phyloP scores from a whole-genome alignment of 2,888 invertebrate genomes.

The Epiblema foenella region DNA sequence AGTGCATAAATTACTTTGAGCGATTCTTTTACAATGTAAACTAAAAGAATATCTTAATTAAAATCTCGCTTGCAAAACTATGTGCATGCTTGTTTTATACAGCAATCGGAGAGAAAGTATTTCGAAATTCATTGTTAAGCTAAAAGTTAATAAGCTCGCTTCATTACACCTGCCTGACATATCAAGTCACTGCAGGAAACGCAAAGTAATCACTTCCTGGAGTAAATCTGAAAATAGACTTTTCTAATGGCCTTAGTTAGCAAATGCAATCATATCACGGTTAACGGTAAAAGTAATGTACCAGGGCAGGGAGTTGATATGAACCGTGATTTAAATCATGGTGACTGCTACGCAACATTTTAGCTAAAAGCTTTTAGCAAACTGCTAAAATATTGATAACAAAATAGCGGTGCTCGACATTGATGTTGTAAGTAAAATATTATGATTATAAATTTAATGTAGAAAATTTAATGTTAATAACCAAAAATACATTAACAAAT shows the following conservation, averaged over 20 bases:
- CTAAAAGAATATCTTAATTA: constrained; percentile 56
- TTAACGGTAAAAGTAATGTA: constrained; percentile 21
- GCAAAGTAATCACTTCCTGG: constrained; percentile 20
- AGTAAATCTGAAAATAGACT: constrained; percentile 7
- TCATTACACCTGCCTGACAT: background rate
- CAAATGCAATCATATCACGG: constrained; percentile 22
- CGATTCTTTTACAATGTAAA: constrained; percentile 53
- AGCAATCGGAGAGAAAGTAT: constrained; percentile 31
- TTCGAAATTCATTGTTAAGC: constrained; percentile 10
- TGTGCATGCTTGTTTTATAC: constrained; percentile 10
- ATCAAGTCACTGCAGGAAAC: constrained; percentile 7
- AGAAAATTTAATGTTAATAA: background rate
- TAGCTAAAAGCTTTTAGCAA: constrained; percentile 34
- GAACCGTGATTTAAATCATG: constrained; percentile 26
- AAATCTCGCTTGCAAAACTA: constrained; percentile 50
- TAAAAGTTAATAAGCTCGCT: background rate
- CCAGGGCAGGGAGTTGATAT: constrained; percentile 12
- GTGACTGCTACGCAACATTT: constrained; percentile 18
- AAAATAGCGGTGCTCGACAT: constrained; percentile 12
- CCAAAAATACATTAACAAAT: background rate
- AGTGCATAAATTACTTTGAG: constrained; percentile 52
- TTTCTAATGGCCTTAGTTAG: constrained; percentile 26
- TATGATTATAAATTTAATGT: background rate
- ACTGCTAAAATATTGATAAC: constrained; percentile 29
- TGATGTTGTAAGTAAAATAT: constrained; percentile 6